Evolutionary conservation across 2,113 vertebrate genomes (phyloP), one percentile per base, ranked within the genome.

Genomic region (Pelobates fuscus): DNA sequence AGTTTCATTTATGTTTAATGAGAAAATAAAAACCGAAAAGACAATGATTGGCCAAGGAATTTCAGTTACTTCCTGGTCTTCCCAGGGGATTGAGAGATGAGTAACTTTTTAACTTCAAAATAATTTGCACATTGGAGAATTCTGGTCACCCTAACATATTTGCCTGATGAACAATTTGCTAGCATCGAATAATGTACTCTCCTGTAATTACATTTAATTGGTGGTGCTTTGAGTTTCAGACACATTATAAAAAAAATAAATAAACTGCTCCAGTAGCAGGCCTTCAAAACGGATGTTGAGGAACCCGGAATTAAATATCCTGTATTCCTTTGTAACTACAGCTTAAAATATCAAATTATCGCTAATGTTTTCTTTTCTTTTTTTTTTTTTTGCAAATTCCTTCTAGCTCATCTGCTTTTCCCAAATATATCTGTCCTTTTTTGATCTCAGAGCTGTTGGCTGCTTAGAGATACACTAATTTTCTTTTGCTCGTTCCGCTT

Each of bases 131-230:
- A n/a, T n/a, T n/a, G n/a, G n/a, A n/a, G n/a, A n/a, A n/a, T n/a
- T n/a, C n/a, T n/a, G n/a, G n/a, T n/a, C n/a, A n/a, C n/a, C n/a
- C n/a, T n/a, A n/a, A n/a, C n/a, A n/a, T n/a, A n/a, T n/a, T n/a
- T n/a, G n/a, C n/a, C n/a, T n/a, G n/a, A n/a, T n/a, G n/a, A n/a
- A n/a, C n/a, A 37, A 37, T 5, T 37, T 37, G 32, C 32, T 10
- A 37, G 32, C 32, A 10, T 49, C 15, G 8, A 49, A 14, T 14
- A 49, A 49, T 49, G 4, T 1, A 12, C 44, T 14, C 44, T 46
- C 17, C 62, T 7, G 62, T 65, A 43, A 65, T 65, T 65, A 65
- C 32, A 15, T 24, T 21, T 65, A 65, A 65, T 65, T 43, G 20
- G 62, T 41, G 37, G 14, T 20, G 43, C 21, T 65, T 44, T 65